Base-by-base conservation (phyloP, 1,140 invertebrate species). In the Diabrotica undecimpunctata region DNA sequence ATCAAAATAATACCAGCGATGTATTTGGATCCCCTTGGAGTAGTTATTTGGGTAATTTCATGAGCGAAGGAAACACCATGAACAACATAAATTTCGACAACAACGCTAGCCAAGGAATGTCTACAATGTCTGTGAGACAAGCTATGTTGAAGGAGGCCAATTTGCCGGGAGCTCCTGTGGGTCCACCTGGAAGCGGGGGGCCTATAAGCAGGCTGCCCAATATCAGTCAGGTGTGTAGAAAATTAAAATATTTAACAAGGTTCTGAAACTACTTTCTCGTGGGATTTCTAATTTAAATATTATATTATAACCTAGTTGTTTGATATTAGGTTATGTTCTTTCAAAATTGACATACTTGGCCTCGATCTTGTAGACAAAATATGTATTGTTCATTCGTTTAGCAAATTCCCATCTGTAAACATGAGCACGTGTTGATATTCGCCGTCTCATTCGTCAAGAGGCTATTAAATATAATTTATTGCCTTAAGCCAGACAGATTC, bases 71-170 rank as follows among this genome's bases (percentile, higher is more conserved):
- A 14, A 61, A 12, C 36, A 58, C 66, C 39, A 51, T 46, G 12
- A 53, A 46, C 36, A 39, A 39, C 14, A 5, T 46, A n/a, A 46
- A 8, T 8, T 46, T 46, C n/a, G 41, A 46, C 8, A 38, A 50
- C 6, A 54, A 36, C n/a, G 38, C 14, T 0, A 62, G 66, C 13
- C 66, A 65, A 13, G 67, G 62, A 11, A 70, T 76, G 68, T 76
- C 75, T 0, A 66, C 62, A 11, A 70, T 76, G 68, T 76, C 75
- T 0, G 75, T 78, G 70, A 55, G 77, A 54, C 77, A 78, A 59
- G 73, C 75, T 0, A 78, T 78, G 77, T 56, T 78, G 13, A 77
- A 78, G 38, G 77, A 78, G 62, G 71, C 70, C 13, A 70, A 61
- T 13, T n/a, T 69, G 25, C 67, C 64, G 7, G 59, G 64, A 11